phyloP scores from a whole-genome alignment of 2,113 vertebrate species.

The Pandion haliaetus region DNA sequence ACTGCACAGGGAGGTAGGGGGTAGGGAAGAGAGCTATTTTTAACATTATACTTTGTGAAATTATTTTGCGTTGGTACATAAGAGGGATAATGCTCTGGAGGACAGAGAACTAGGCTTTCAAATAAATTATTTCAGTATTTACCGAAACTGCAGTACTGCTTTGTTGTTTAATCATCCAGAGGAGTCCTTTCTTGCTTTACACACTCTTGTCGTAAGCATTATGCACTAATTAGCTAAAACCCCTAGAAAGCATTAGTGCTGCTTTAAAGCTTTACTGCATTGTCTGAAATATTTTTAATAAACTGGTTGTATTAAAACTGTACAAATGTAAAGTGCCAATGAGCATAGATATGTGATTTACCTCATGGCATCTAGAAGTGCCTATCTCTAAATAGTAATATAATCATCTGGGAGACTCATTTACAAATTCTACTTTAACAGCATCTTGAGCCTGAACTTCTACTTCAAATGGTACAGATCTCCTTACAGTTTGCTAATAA shows the following conservation, averaged over 20 bases:
- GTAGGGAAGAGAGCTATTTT: background rate
- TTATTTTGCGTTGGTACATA: background rate
- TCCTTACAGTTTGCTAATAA: background rate
- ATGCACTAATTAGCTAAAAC: background rate
- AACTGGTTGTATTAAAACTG: background rate
- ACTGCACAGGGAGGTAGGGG: background rate
- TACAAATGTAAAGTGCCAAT: background rate
- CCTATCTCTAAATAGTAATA: background rate
- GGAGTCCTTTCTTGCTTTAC: background rate
- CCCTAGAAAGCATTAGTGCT: background rate
- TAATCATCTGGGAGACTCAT: background rate
- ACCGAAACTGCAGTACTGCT: background rate
- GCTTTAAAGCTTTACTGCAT: background rate
- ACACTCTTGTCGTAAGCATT: background rate
- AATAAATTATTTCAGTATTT: conserved; percentile 33
- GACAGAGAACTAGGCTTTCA: background rate
- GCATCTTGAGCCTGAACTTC: background rate
- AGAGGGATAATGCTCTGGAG: background rate
- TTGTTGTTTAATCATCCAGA: background rate
- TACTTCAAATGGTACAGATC: background rate
- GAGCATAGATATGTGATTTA: background rate
- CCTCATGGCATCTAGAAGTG: background rate
- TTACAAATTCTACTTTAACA: background rate
- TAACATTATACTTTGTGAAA: background rate
- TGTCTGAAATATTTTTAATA: background rate